Evolutionary conservation across 2,797 vertebrate species (phyloP).

Genomic region (Pseudopleuronectes americanus): DNA sequence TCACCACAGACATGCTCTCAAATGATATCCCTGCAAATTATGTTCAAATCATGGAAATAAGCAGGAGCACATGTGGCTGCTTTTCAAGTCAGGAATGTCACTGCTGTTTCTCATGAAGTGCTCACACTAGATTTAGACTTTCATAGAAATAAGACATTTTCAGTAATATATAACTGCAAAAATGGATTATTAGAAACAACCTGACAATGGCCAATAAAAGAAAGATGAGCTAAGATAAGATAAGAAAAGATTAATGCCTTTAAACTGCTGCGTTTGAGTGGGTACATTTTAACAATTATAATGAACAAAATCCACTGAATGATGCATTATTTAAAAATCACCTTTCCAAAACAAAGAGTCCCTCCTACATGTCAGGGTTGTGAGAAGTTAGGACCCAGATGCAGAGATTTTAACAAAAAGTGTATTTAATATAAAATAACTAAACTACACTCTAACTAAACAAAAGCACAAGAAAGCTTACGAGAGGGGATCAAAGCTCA

Average conservation of each 20-base stretch:
- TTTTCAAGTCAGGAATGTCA: not conserved
- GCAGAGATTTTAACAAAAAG: too few species aligned
- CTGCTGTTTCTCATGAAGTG: not conserved
- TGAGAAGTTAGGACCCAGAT: too few species aligned
- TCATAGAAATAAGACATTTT: not conserved
- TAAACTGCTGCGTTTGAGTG: not conserved
- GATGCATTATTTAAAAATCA: too few species aligned
- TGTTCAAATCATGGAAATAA: not conserved
- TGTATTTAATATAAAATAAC: too few species aligned
- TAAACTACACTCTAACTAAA: too few species aligned
- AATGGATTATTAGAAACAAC: not conserved
- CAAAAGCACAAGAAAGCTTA: too few species aligned
- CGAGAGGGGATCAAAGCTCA: too few species aligned
- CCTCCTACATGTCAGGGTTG: too few species aligned
- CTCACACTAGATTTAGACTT: not conserved
- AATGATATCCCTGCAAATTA: not conserved
- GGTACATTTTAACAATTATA: not conserved
- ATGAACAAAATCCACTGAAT: too few species aligned
- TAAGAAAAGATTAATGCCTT: too few species aligned
- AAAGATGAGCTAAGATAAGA: too few species aligned
- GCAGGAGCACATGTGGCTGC: not conserved
- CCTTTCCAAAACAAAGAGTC: too few species aligned
- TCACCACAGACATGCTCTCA: not conserved
- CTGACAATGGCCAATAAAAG: not conserved
- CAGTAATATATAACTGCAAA: not conserved